These are phyloP conservation scores for Lates japonicus DNA, from an alignment of 2,797 vertebrate species.

Conservation along the genomic window DNA sequence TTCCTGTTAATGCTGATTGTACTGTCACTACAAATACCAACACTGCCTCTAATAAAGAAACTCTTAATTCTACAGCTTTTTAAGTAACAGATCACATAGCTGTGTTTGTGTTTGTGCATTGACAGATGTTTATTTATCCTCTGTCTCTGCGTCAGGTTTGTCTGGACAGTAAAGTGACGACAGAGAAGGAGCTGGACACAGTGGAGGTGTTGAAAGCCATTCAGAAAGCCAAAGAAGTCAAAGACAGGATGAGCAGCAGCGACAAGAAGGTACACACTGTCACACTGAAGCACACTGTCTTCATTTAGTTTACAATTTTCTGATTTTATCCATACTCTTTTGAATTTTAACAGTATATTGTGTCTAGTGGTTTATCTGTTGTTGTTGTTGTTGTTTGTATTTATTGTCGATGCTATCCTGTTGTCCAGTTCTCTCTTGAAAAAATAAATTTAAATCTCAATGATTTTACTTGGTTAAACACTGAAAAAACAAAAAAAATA, in stretches of 20 bases:
- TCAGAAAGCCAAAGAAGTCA: conserved; percentile 97
- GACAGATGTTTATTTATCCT: background rate
- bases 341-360: background rate
- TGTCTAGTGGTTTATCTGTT: background rate
- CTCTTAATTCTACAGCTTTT: background rate
- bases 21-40: background rate
- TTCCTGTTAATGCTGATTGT: background rate
- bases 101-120: background rate
- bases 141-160: conserved; percentile 87
- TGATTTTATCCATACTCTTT: no score
- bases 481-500: background rate
- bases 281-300: background rate
- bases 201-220: conserved; percentile 99
- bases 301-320: background rate
- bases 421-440: background rate
- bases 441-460: no score
- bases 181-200: conserved; percentile 96
- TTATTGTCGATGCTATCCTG: background rate
- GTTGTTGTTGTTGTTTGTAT: background rate
- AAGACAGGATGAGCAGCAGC: conserved; percentile 89
- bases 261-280: conserved; percentile 91
- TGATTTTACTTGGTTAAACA: no score
- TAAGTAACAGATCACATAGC: background rate
- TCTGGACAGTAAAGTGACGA: conserved; percentile 90
- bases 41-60: background rate